A percentile compares a stretch with the other conserved stretches of the same genome.
Conservation (phyloP, 2,113 vertebrate species). For the Labeo rohita region DNA sequence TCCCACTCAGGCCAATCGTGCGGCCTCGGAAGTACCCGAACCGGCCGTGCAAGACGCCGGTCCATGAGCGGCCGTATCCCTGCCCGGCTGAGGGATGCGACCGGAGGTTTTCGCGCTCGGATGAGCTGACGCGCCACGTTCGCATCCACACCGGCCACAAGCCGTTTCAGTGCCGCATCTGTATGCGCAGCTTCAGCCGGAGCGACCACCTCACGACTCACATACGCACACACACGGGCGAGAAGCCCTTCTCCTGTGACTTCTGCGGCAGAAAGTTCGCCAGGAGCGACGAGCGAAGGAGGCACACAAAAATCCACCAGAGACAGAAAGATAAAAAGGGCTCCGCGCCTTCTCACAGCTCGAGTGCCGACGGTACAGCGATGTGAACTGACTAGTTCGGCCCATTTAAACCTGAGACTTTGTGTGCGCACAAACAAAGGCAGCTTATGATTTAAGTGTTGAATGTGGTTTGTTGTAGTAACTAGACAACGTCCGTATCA, state of each 20-base stretch:
- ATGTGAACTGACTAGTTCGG: background rate
- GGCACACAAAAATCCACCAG: conserved; percentile 96
- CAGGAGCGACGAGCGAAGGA: conserved; percentile 90
- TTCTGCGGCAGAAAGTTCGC: conserved; percentile 94
- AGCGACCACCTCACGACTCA: conserved; percentile 95
- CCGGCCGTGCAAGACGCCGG: conserved; percentile 92
- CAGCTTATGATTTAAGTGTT: conserved; percentile 19
- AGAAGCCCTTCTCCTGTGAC: conserved; percentile 95
- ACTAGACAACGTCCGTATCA: background rate
- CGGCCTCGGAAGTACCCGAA: conserved; percentile 90
- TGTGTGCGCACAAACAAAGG: background rate
- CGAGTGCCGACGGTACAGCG: background rate
- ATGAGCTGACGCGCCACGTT: conserved; percentile 91
- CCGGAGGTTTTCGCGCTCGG: conserved; percentile 90
- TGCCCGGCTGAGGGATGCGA: conserved; percentile 95
- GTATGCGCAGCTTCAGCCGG: conserved; percentile 91
- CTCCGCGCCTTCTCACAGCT: background rate
- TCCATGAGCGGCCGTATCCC: conserved; percentile 90
- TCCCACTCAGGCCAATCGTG: conserved; percentile 86
- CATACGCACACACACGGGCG: conserved; percentile 94
- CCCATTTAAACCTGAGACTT: background rate
- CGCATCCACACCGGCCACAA: conserved; percentile 94
- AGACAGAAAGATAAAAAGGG: conserved; percentile 89
- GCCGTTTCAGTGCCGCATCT: conserved; percentile 93
- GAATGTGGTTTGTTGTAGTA: conserved; percentile 16